Evolutionary conservation across 1,140 invertebrate genomes (phyloP).

Genomic region (Leptinotarsa texana): DNA sequence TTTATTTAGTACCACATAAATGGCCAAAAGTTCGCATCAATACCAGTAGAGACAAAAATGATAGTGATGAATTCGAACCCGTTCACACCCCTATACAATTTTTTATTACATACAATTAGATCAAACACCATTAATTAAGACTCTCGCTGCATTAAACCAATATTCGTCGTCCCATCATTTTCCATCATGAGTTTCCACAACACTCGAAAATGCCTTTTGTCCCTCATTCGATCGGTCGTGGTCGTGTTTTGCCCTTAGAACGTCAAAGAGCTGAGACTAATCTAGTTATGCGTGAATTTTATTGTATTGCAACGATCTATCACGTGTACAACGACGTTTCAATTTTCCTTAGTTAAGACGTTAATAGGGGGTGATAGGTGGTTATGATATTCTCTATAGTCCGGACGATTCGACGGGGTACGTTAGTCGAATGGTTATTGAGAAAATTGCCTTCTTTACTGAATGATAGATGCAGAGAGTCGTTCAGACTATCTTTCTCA

Average conservation of each 20-base stretch:
- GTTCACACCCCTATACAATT: not conserved
- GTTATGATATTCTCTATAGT: not conserved
- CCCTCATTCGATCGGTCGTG: conserved; percentile 20
- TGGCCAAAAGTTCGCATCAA: too few relatives aligned
- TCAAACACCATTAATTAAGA: not conserved
- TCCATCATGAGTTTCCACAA: not conserved
- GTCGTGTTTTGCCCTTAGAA: conserved; percentile 20
- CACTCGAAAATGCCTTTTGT: conserved; percentile 21
- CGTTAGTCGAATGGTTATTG: too few relatives aligned
- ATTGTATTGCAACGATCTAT: conserved; percentile 23
- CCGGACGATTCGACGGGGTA: too few relatives aligned
- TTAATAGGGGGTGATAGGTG: conserved; percentile 9
- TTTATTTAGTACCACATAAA: too few relatives aligned
- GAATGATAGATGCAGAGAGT: too few relatives aligned
- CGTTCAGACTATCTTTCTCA: too few relatives aligned
- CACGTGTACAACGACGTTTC: conserved; percentile 15
- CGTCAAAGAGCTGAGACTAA: conserved; percentile 33
- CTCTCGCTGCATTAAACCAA: not conserved
- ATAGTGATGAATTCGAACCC: too few relatives aligned
- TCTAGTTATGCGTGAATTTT: conserved; percentile 35
- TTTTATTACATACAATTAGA: not conserved
- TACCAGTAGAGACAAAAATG: too few relatives aligned
- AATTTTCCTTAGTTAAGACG: conserved; percentile 18
- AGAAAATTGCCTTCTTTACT: too few relatives aligned
- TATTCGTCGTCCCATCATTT: not conserved